These are phyloP conservation scores for Micromesistius poutassou DNA, from an alignment of 2,797 vertebrate species.

Conservation along the genomic window DNA sequence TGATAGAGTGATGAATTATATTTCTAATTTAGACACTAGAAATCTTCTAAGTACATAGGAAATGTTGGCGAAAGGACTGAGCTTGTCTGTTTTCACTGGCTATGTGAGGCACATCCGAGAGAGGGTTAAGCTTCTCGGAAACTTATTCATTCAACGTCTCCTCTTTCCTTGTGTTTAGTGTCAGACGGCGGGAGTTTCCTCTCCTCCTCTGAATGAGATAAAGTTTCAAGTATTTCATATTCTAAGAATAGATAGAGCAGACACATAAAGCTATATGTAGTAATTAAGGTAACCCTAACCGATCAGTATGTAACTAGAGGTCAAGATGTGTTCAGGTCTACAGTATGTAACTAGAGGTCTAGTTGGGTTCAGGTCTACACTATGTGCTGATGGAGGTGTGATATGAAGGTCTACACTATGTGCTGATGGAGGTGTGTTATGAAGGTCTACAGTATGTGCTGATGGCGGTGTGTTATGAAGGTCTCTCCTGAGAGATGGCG, in stretches of 20 bases:
- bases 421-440: not conserved
- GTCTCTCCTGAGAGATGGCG: slow-evolving; percentile 66
- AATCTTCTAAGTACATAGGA: too few relatives aligned
- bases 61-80: too few relatives aligned
- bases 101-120: too few relatives aligned
- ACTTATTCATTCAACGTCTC: not conserved
- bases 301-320: not conserved
- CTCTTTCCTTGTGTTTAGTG: not conserved
- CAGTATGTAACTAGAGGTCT: not conserved
- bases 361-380: not conserved
- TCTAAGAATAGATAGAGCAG: not conserved
- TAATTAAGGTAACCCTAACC: not conserved
- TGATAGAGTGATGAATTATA: too few relatives aligned
- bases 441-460: not conserved
- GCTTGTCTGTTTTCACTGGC: too few relatives aligned
- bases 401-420: not conserved
- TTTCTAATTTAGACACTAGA: too few relatives aligned
- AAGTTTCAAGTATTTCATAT: not conserved
- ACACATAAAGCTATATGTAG: not conserved
- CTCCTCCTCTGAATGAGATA: not conserved
- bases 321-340: not conserved
- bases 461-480: not conserved
- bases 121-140: not conserved
- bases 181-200: not conserved
- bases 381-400: not conserved